Base-by-base conservation (phyloP, 1,140 invertebrate species). In the Papilio machaon region DNA sequence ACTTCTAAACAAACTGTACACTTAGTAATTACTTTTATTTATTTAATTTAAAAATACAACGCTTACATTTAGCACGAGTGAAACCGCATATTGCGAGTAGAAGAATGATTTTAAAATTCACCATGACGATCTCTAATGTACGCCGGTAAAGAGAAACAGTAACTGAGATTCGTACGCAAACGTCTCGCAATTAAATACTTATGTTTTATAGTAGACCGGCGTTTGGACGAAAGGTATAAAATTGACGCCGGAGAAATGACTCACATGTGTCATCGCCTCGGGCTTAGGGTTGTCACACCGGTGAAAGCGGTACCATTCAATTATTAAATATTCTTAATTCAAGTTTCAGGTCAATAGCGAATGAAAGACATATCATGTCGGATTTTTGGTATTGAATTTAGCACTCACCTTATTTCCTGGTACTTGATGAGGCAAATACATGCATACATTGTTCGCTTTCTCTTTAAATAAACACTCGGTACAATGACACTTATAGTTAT, bases 111-210 rank as follows among this genome's bases (percentile, higher is more conserved):
- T 76, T 47, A 30, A 76, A 49, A 76, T 76, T 76, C 74, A 76
- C 35, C 47, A 47, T 76, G 19, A 76, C 47, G 47, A 15, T 76
- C 46, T 54, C 19, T 76, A 52, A 52, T 52, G 74, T 23, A 46
- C 74, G 74, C 47, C 47, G 49, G 74, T 76, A 76, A 60, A 9
- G 58, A n/a, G 58, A 74, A 76, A 76, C 47, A 54, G 11, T 30
- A 76, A 76, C 74, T 76, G 46, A 76, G 74, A 76, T 76, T 76
- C 49, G 74, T 76, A 70, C 64, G 64, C 64, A 70, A 23, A 70
- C 64, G 64, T 35, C 64, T 38, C 11, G 64, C 64, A 70, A 70
- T 70, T 70, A 70, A 70, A 30, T 70, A 70, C 64, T 70, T 70
- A 70, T 17, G 58, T 70, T 70, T 70, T 70, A 70, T 70, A 70